phyloP scores from a whole-genome alignment of 2,797 vertebrate genomes.

The Tinamus major region DNA sequence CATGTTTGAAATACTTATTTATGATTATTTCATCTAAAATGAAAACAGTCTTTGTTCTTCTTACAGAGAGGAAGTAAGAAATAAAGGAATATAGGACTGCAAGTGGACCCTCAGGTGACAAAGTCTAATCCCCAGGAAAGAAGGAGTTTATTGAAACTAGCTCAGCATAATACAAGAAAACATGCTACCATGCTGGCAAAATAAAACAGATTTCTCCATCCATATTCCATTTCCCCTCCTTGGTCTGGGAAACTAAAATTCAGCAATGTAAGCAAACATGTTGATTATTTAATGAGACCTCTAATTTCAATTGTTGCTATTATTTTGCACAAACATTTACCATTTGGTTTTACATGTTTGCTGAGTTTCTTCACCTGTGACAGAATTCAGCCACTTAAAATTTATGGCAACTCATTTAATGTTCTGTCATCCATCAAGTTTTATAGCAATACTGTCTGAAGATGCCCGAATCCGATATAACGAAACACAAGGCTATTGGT shows the following conservation, averaged over 20 bases:
- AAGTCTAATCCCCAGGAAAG: neutral
- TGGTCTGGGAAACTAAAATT: neutral
- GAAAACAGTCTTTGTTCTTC: neutral
- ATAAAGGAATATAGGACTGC: neutral
- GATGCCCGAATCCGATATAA: conserved; percentile 30
- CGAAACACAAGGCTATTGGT: conserved; percentile 52
- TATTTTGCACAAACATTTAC: neutral
- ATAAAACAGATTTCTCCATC: neutral
- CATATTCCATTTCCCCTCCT: neutral
- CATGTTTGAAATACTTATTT: neutral
- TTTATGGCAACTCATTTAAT: conserved; percentile 71
- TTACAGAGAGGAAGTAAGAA: neutral
- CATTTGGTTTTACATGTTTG: neutral
- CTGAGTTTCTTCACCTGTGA: conserved; percentile 9
- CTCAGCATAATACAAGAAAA: neutral
- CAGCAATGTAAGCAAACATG: neutral
- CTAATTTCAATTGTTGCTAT: neutral
- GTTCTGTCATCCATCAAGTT: conserved; percentile 47
- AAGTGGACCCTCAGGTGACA: neutral
- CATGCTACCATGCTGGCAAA: neutral
- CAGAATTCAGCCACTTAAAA: conserved; percentile 61
- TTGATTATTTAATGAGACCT: conserved; percentile 11
- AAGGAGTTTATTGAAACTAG: neutral
- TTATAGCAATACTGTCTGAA: conserved; percentile 42
- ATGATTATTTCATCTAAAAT: neutral